phyloP scores from a whole-genome alignment of 2,797 vertebrate genomes.

The Parauchenoglanis ngamensis region DNA sequence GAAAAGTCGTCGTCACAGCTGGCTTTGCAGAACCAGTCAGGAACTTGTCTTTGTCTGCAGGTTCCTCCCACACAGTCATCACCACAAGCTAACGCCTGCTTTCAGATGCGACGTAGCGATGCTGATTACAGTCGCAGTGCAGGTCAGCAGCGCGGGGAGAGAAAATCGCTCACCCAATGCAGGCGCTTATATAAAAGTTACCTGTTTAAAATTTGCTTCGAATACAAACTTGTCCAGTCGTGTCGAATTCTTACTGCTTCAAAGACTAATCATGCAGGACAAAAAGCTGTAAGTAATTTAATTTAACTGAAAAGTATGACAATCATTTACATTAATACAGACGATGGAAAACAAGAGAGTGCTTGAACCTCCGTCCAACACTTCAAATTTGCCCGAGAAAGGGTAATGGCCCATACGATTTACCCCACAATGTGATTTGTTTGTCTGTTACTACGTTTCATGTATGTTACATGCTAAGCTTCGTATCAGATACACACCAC shows the following conservation, averaged over 20 bases:
- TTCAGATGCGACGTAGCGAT: constrained; percentile 61
- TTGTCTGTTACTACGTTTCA: too few relatives aligned
- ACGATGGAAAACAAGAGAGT: not conserved
- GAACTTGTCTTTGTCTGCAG: constrained; percentile 44
- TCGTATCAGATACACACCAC: too few relatives aligned
- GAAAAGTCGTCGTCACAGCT: not conserved
- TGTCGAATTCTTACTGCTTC: not conserved
- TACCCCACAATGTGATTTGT: not conserved
- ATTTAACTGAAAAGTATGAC: not conserved
- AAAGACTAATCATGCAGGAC: not conserved
- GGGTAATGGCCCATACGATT: not conserved
- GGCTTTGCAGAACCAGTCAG: not conserved
- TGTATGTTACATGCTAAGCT: too few relatives aligned
- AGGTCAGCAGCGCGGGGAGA: constrained; percentile 63
- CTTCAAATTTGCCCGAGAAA: not conserved
- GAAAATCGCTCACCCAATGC: constrained; percentile 18
- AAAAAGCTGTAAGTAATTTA: not conserved
- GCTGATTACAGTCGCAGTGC: constrained; percentile 62
- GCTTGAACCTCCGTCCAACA: not conserved
- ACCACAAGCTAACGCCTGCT: constrained; percentile 45
- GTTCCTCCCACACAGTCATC: constrained; percentile 44
- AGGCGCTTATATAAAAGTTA: constrained; percentile 69
- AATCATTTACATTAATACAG: not conserved
- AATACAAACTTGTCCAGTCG: constrained; percentile 39
- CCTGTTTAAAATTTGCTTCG: constrained; percentile 64